Percentiles rank a stretch among this genome's conserved stretches.
Conservation (phyloP, 1,140 invertebrate species). For the Drosophila seguyi region DNA sequence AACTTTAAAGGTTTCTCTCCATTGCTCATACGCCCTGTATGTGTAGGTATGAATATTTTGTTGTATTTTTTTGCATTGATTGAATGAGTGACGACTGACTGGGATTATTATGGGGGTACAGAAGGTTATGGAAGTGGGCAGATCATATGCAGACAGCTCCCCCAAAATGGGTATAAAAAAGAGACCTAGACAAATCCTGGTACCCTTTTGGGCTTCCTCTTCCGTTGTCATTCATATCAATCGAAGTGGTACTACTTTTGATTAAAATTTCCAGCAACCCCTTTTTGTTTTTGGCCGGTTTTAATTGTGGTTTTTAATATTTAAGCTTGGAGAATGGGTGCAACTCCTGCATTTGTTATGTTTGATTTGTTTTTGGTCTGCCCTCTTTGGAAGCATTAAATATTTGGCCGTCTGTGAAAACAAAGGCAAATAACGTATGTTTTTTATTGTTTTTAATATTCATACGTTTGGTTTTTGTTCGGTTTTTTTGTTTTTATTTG, state of each 20-base stretch:
- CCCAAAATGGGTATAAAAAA: slow-evolving; percentile 12
- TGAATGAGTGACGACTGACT: slow-evolving; percentile 32
- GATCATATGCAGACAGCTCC: slow-evolving; percentile 35
- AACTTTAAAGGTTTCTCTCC: slow-evolving; percentile 12
- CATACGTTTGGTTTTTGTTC: slow-evolving; percentile 38
- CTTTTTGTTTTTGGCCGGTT: slow-evolving; percentile 41
- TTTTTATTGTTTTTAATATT: slow-evolving; percentile 80
- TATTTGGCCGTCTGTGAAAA: slow-evolving; percentile 68
- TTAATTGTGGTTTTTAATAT: slow-evolving; percentile 83
- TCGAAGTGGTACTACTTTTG: slow-evolving; percentile 82
- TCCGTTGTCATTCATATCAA: slow-evolving; percentile 71
- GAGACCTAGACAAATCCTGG: slow-evolving; percentile 36
- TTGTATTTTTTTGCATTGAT: slow-evolving; percentile 28
- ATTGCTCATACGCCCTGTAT: slow-evolving; percentile 54
- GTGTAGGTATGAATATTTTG: slow-evolving; percentile 8
- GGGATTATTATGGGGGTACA: slow-evolving; percentile 9
- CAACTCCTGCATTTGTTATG: slow-evolving; percentile 47
- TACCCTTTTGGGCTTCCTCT: slow-evolving; percentile 39
- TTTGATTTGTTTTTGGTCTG: slow-evolving; percentile 55
- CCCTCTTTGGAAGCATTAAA: slow-evolving; percentile 71
- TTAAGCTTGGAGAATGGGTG: slow-evolving; percentile 15
- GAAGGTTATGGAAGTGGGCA: background rate
- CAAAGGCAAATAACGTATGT: slow-evolving; percentile 74
- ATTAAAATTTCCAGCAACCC: slow-evolving; percentile 72
- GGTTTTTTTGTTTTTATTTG: slow-evolving; percentile 12